These are phyloP conservation scores for Pitangus sulphuratus DNA, from an alignment of 2,797 vertebrate genomes.

Conservation along the genomic window DNA sequence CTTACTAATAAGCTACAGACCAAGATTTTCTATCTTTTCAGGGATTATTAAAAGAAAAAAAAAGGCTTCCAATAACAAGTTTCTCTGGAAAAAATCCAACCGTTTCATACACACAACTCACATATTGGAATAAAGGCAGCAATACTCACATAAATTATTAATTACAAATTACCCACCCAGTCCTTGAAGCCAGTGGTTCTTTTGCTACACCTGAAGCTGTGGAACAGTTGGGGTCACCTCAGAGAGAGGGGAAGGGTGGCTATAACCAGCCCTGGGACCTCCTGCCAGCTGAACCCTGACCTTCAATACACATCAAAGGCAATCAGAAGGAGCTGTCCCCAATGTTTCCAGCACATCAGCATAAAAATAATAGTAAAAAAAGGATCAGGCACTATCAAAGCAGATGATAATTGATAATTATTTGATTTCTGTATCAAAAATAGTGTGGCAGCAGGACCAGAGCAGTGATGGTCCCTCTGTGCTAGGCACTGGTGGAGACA, in stretches of 20 bases:
- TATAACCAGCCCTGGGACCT: not conserved
- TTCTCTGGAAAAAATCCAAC: conserved; percentile 1
- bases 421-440: not conserved
- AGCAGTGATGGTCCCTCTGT: not conserved
- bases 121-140: not conserved
- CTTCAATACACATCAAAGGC: not conserved
- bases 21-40: not conserved
- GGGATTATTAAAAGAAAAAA: not conserved
- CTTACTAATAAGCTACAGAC: conserved; percentile 18
- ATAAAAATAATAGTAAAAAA: not conserved
- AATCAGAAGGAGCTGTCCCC: not conserved
- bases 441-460: not conserved
- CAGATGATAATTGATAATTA: not conserved
- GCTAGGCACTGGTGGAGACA: too few relatives aligned
- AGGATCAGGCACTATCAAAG: not conserved
- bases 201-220: not conserved
- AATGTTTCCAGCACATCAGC: not conserved
- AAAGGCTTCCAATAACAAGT: not conserved
- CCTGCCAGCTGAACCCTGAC: not conserved
- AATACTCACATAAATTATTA: not conserved
- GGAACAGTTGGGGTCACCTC: not conserved
- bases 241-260: fast-evolving
- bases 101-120: not conserved
- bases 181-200: not conserved
- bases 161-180: not conserved